These are phyloP conservation scores for Hydrolagus affinis DNA, from an alignment of 2,113 vertebrate species.

Conservation along the genomic window DNA sequence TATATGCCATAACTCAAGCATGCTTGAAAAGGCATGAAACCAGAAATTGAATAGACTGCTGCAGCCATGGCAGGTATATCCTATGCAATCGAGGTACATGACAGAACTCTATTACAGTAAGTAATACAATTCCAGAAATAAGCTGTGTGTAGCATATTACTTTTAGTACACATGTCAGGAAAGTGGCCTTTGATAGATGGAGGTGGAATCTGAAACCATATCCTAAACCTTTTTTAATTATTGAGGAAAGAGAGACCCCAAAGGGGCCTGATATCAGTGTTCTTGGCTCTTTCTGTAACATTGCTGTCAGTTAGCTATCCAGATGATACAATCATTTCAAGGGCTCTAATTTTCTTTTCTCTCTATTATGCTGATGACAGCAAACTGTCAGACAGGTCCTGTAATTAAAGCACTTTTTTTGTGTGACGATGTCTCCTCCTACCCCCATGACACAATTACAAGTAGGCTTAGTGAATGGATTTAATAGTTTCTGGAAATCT, in stretches of 20 bases:
- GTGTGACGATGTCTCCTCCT: too few relatives aligned
- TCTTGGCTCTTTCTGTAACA: slow-evolving; percentile 34
- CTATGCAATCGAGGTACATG: slow-evolving; percentile 42
- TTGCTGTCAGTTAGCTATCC: not conserved
- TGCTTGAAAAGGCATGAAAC: slow-evolving; percentile 38
- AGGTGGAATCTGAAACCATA: slow-evolving; percentile 48
- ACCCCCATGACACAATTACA: not conserved
- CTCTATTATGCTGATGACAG: slow-evolving; percentile 36
- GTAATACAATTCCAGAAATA: slow-evolving; percentile 60
- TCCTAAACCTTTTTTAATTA: slow-evolving; percentile 58
- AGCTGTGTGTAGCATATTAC: slow-evolving; percentile 58
- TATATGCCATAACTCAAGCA: slow-evolving; percentile 33
- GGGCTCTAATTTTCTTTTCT: slow-evolving; percentile 41
- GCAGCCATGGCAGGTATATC: slow-evolving; percentile 43
- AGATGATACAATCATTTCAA: slow-evolving; percentile 43
- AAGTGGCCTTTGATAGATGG: slow-evolving; percentile 56
- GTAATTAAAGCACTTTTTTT: slow-evolving; percentile 2
- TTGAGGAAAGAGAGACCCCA: slow-evolving; percentile 45
- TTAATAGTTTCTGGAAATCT: not conserved
- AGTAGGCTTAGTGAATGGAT: not conserved
- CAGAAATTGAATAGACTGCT: slow-evolving; percentile 38
- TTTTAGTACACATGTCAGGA: slow-evolving; percentile 52
- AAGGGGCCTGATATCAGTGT: slow-evolving; percentile 38
- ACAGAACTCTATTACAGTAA: slow-evolving; percentile 52
- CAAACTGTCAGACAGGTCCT: not conserved